Percentiles rank a stretch among this genome's conserved stretches.
Evolutionary conservation across 2,888 invertebrate species (phyloP).

Genomic region (Pristionchus japonicus): DNA sequence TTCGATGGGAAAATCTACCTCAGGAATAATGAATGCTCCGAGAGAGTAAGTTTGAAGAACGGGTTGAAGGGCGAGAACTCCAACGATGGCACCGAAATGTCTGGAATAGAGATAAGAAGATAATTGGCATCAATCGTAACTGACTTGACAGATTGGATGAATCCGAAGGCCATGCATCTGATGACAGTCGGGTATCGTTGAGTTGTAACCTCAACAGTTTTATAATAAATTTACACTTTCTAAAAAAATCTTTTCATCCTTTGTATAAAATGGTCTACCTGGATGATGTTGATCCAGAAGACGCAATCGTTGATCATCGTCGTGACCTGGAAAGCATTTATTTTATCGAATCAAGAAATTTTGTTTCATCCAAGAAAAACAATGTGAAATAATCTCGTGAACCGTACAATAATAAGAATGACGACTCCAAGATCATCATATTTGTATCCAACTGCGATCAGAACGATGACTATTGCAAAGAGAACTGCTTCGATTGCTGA

Average conservation of each 20-base stretch:
- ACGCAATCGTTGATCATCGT: slow-evolving; percentile 71
- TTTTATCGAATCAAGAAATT: background rate
- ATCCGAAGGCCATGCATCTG: slow-evolving; percentile 71
- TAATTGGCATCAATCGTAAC: background rate
- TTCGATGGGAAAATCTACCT: too few species aligned
- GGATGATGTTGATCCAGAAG: slow-evolving; percentile 73
- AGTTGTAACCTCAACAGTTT: slow-evolving; percentile 56
- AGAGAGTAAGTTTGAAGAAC: slow-evolving; percentile 62
- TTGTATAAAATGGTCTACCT: too few species aligned
- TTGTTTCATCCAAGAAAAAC: background rate
- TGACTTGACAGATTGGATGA: slow-evolving; percentile 65
- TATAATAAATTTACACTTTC: background rate
- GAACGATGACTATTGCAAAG: slow-evolving; percentile 59
- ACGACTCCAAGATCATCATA: slow-evolving; percentile 54
- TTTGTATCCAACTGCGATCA: slow-evolving; percentile 57
- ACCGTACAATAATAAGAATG: slow-evolving; percentile 62
- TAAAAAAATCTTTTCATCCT: too few species aligned
- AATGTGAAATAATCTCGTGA: too few species aligned
- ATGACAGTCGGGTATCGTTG: slow-evolving; percentile 73
- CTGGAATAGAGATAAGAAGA: too few species aligned
- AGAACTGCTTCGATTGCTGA: slow-evolving; percentile 55
- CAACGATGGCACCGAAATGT: slow-evolving; percentile 69
- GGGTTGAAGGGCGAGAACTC: slow-evolving; percentile 64
- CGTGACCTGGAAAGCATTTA: slow-evolving; percentile 25
- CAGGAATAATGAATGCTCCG: slow-evolving; percentile 67